Percentiles rank a stretch among this genome's conserved stretches.
These are phyloP conservation scores for Montipora capitata DNA, from an alignment of 92 coral and sea anemone genomes.

Conservation along the genomic window DNA sequence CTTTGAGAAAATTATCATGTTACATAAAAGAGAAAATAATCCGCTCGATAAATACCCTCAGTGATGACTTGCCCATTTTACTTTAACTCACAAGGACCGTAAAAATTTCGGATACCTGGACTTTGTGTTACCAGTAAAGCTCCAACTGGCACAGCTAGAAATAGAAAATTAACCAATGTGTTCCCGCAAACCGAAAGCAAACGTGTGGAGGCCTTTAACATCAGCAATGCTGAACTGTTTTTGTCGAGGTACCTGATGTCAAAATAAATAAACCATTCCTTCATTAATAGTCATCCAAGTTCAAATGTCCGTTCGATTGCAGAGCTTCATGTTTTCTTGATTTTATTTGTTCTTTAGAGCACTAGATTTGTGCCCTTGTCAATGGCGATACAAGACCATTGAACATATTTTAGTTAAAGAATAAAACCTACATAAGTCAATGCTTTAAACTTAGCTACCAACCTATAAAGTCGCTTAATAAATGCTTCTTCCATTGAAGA, in stretches of 20 bases:
- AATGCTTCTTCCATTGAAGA: constrained; percentile 18
- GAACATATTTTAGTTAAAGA: too few species aligned
- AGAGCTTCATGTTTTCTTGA: too few species aligned
- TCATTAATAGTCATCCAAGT: too few species aligned
- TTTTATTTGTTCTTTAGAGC: too few species aligned
- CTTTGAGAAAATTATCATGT: too few species aligned
- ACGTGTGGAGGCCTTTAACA: constrained; percentile 17
- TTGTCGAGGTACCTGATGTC: constrained; percentile 16
- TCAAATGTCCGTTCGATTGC: too few species aligned
- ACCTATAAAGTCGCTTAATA: not conserved
- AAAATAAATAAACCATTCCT: too few species aligned
- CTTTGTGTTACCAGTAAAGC: constrained; percentile 10
- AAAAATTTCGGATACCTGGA: not conserved
- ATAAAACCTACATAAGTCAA: not conserved
- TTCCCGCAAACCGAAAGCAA: constrained; percentile 23
- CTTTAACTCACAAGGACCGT: not conserved
- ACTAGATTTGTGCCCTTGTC: too few species aligned
- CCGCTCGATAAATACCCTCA: not conserved
- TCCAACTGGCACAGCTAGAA: constrained; percentile 11
- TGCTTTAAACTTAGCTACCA: not conserved
- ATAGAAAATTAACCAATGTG: not conserved
- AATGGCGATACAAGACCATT: too few species aligned
- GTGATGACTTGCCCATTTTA: not conserved
- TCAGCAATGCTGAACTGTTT: constrained; percentile 12
- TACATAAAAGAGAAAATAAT: too few species aligned